These are phyloP conservation scores for Planiliza haematocheilus DNA, from an alignment of 2,113 vertebrate genomes.

Conservation along the genomic window DNA sequence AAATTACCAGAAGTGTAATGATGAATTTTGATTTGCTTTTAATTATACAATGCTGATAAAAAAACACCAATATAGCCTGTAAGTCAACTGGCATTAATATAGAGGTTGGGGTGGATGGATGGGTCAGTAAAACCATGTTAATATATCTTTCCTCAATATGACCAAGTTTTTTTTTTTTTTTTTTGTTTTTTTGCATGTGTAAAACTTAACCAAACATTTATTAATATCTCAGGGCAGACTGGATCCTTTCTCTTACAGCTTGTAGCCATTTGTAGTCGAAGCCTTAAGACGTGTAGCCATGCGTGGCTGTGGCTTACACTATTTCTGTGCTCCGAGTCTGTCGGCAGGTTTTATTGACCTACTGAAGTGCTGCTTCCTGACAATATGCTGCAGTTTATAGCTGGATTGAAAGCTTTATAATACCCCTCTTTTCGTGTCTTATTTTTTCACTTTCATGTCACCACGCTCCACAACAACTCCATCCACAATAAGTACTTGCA, in stretches of 20 bases:
- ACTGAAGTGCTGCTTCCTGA: constrained; percentile 16
- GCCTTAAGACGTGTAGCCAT: no score
- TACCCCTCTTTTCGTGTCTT: neutral
- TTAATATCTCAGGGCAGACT: constrained; percentile 10
- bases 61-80: no score
- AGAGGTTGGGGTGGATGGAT: neutral
- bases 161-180: neutral
- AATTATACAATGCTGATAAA: no score
- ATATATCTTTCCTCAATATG: no score
- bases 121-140: neutral
- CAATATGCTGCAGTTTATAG: neutral
- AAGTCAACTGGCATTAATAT: no score
- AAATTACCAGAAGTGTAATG: no score
- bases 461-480: neutral
- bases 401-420: constrained; percentile 5
- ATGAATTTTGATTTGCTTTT: no score
- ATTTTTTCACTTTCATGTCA: neutral
- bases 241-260: constrained; percentile 10
- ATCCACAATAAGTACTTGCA: neutral
- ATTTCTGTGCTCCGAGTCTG: constrained; percentile 31
- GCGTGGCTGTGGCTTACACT: no score
- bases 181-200: no score
- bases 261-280: constrained; percentile 33
- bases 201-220: neutral
- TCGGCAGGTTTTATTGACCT: constrained; percentile 40